A percentile compares a stretch with the other conserved stretches of the same genome.
These are phyloP conservation scores for Bettongia penicillata DNA, from an alignment of 2,113 vertebrate genomes.

Conservation along the genomic window DNA sequence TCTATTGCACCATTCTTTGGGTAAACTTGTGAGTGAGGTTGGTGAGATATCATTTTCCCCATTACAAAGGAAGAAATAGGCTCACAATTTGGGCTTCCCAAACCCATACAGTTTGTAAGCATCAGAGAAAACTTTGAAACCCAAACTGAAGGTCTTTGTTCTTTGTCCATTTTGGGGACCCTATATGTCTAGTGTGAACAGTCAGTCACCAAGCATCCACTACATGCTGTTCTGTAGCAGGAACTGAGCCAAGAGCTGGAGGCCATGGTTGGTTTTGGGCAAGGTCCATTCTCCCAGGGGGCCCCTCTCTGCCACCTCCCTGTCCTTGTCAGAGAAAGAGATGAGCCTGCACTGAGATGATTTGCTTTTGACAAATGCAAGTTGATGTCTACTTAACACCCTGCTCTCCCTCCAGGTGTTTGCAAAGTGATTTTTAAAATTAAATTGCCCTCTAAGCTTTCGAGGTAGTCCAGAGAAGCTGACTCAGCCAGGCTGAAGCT, in stretches of 20 bases:
- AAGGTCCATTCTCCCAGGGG: background rate
- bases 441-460: background rate
- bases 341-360: background rate
- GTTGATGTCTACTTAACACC: background rate
- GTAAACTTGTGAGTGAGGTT: background rate
- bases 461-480: background rate
- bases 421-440: background rate
- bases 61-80: background rate
- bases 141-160: background rate
- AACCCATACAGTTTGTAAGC: background rate
- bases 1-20: background rate
- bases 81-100: background rate
- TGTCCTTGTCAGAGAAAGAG: background rate
- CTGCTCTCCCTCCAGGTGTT: background rate
- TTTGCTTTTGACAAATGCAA: background rate
- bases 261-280: background rate
- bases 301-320: too few species aligned
- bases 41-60: background rate
- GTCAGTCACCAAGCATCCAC: background rate
- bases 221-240: background rate
- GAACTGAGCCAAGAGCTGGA: background rate
- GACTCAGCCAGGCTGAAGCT: background rate
- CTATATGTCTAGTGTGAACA: rapidly evolving
- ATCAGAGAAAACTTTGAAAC: background rate
- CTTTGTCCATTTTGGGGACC: background rate